Evolutionary conservation across 1,140 invertebrate species (phyloP).

Genomic region (Bombus confusus): DNA sequence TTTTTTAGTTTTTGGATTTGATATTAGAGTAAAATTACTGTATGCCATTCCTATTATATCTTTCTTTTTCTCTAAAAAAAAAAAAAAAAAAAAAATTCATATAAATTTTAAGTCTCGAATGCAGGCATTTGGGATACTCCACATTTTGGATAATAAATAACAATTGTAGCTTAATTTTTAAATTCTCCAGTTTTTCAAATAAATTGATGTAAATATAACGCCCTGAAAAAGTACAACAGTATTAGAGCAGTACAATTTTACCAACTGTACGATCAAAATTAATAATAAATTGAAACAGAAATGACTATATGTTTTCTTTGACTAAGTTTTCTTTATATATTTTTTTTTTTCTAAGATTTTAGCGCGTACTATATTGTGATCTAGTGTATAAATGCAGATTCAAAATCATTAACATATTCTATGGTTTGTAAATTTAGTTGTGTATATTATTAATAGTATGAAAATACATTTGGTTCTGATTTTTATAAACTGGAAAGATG

Average conservation of each 20-base stretch:
- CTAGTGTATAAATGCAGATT: slow-evolving; percentile 37
- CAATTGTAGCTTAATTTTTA: not conserved
- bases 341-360: slow-evolving; percentile 35
- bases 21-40: slow-evolving; percentile 2
- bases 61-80: not conserved
- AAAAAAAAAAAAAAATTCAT: not conserved
- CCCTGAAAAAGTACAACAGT: slow-evolving; percentile 42
- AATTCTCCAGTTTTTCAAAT: slow-evolving; percentile 7
- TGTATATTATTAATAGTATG: slow-evolving; percentile 57
- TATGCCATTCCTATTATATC: not conserved
- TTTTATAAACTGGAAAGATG: slow-evolving; percentile 40
- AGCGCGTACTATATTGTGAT: slow-evolving; percentile 47
- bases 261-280: slow-evolving; percentile 42
- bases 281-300: slow-evolving; percentile 34
- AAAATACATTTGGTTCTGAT: slow-evolving; percentile 42
- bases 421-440: slow-evolving; percentile 73
- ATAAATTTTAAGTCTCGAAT: slow-evolving; percentile 38
- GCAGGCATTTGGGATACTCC: slow-evolving; percentile 56
- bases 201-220: slow-evolving; percentile 29
- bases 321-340: slow-evolving; percentile 34
- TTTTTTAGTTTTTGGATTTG: slow-evolving; percentile 32
- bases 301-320: slow-evolving; percentile 51
- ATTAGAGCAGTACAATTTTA: slow-evolving; percentile 47
- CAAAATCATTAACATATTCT: not conserved
- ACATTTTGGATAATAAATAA: not conserved